Evolutionary conservation across 2,888 invertebrate genomes (phyloP).

Genomic region (Smittia aterrima): DNA sequence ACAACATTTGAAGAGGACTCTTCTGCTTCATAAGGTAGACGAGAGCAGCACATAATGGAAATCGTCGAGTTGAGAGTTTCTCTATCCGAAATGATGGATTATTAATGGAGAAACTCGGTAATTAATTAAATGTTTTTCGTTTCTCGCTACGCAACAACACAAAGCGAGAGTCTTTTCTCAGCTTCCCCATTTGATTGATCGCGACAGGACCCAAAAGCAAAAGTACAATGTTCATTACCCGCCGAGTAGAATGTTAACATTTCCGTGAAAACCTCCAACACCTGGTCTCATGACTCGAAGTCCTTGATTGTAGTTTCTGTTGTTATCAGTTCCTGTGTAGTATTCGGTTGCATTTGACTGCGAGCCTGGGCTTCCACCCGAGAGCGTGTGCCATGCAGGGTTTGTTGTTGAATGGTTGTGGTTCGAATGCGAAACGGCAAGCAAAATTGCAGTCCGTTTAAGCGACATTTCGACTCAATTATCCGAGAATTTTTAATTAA

Average conservation of each 20-base stretch:
- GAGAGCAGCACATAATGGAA: too few relatives aligned
- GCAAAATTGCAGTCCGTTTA: constrained; percentile 6
- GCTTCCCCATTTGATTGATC: constrained; percentile 8
- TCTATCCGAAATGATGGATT: neutral
- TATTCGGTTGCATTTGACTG: neutral
- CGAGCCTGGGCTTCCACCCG: neutral
- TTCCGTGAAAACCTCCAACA: constrained; percentile 57
- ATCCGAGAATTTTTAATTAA: neutral
- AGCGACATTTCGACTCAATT: neutral
- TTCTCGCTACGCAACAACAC: neutral
- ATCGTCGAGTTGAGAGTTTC: neutral
- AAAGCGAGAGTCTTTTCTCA: neutral
- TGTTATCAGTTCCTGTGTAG: neutral
- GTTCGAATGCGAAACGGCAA: constrained; percentile 11
- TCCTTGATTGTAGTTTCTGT: constrained; percentile 42
- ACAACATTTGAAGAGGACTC: too few relatives aligned
- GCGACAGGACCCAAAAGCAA: neutral
- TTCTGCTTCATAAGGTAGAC: too few relatives aligned
- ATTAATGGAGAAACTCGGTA: neutral
- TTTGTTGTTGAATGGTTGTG: neutral
- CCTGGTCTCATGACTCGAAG: constrained; percentile 47
- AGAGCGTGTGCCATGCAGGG: neutral
- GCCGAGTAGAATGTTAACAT: constrained; percentile 72
- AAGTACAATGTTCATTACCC: constrained; percentile 60
- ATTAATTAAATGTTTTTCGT: constrained; percentile 12